phyloP scores from a whole-genome alignment of 1,140 invertebrate genomes.

The Drosophila bocqueti region DNA sequence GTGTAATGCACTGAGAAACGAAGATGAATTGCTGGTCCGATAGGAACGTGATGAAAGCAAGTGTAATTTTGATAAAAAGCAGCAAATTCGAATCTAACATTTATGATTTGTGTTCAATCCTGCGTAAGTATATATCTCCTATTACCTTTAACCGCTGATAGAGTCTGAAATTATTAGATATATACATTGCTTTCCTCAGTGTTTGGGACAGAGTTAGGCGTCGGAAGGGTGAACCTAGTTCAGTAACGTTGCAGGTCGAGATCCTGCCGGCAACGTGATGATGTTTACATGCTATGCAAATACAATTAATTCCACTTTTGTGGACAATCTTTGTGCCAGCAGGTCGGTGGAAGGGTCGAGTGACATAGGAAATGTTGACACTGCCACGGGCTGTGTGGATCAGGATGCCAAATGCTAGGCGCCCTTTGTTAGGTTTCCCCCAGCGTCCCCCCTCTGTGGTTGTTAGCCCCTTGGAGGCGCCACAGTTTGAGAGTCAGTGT shows the following conservation, averaged over 20 bases:
- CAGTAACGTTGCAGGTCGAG: conserved; percentile 44
- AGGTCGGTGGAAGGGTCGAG: conserved; percentile 28
- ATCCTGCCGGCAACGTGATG: conserved; percentile 72
- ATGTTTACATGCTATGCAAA: conserved; percentile 82
- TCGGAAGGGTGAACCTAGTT: conserved; percentile 34
- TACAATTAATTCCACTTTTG: conserved; percentile 82
- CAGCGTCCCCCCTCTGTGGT: neutral
- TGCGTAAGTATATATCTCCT: neutral
- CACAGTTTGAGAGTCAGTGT: neutral
- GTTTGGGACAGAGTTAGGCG: conserved; percentile 12
- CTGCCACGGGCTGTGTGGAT: conserved; percentile 44
- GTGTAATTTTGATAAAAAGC: no score
- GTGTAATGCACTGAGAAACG: conserved; percentile 26
- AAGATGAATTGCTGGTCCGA: neutral
- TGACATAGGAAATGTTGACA: conserved; percentile 66
- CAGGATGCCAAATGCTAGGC: conserved; percentile 42
- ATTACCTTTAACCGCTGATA: fast-evolving
- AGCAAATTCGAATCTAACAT: neutral
- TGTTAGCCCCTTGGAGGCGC: neutral
- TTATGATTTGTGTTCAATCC: neutral
- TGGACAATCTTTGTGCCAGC: conserved; percentile 67
- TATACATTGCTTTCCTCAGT: conserved; percentile 3
- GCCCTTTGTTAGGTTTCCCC: conserved; percentile 18
- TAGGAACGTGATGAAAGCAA: neutral
- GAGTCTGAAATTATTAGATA: neutral